A percentile compares a stretch with the other conserved stretches of the same genome.
These are phyloP conservation scores for Tragulus kanchil DNA, from an alignment of 2,113 vertebrate genomes.

Conservation along the genomic window DNA sequence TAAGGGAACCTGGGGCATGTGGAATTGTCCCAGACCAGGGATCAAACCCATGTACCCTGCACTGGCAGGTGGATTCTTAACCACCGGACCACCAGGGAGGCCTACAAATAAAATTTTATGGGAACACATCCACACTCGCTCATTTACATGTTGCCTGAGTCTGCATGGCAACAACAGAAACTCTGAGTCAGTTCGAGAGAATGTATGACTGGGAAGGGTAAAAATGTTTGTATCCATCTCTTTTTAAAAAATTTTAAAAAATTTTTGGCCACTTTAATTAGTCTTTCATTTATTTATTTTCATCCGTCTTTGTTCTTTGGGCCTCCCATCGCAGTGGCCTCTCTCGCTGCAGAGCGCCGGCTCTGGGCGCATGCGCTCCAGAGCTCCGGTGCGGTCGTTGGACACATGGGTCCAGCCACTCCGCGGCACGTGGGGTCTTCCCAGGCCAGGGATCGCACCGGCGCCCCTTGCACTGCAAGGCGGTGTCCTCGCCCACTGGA, in stretches of 20 bases:
- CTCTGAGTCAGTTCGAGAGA: neutral
- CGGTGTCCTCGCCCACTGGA: no score
- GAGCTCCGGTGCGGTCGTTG: no score
- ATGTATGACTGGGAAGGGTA: neutral
- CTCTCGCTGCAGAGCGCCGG: no score
- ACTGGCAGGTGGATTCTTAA: neutral
- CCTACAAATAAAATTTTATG: neutral
- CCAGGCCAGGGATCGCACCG: no score
- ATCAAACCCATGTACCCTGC: neutral
- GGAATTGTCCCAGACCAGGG: neutral
- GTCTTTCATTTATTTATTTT: no score
- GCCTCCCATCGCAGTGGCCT: no score
- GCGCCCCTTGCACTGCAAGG: no score
- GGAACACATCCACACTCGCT: neutral
- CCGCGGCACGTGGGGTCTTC: no score
- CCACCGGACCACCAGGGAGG: neutral
- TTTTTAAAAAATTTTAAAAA: neutral
- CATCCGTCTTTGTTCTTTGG: no score
- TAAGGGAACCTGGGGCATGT: neutral
- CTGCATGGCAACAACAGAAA: neutral
- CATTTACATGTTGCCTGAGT: neutral
- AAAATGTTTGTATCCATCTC: neutral
- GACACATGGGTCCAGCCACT: no score
- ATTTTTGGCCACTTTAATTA: no score
- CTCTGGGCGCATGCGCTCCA: no score